Evolutionary conservation across 2,797 vertebrate species (phyloP).

Genomic region (Sarcoramphus papa): DNA sequence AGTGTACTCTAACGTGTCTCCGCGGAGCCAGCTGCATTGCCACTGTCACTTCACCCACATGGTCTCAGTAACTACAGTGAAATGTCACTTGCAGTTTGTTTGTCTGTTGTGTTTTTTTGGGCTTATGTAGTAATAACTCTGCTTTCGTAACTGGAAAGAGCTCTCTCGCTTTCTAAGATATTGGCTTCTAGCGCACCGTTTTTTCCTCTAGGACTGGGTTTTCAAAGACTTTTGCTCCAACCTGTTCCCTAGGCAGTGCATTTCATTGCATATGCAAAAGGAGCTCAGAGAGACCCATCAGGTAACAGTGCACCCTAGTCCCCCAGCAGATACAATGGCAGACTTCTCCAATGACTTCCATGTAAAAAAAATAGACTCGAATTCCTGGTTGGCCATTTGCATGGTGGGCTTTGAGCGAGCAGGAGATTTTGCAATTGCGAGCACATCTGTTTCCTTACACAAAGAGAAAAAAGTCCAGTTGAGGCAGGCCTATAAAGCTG

Average conservation of each 20-base stretch:
- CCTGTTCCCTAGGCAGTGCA: background rate
- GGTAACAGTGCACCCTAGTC: background rate
- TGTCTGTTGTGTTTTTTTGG: conserved; percentile 54
- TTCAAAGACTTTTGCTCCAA: background rate
- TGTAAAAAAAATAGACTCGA: background rate
- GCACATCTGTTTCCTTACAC: conserved; percentile 56
- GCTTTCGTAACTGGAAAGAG: conserved; percentile 19
- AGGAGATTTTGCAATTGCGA: background rate
- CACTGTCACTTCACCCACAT: conserved; percentile 65
- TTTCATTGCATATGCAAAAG: background rate
- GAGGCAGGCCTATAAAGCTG: conserved; percentile 47
- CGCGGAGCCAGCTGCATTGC: conserved; percentile 56
- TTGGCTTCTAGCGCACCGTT: background rate
- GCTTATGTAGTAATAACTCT: conserved; percentile 17
- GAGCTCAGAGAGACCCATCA: background rate
- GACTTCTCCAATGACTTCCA: background rate
- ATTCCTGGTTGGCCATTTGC: conserved; percentile 6
- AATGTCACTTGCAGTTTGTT: conserved; percentile 60
- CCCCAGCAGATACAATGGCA: background rate
- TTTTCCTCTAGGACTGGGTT: background rate
- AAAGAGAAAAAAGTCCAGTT: conserved; percentile 5
- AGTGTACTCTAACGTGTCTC: conserved; percentile 62
- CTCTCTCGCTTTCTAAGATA: conserved; percentile 13
- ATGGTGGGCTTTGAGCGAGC: background rate
- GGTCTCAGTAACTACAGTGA: conserved; percentile 64